These are phyloP conservation scores for Hirtodrosophila confusa DNA, from an alignment of 2,888 invertebrate species.

Conservation along the genomic window DNA sequence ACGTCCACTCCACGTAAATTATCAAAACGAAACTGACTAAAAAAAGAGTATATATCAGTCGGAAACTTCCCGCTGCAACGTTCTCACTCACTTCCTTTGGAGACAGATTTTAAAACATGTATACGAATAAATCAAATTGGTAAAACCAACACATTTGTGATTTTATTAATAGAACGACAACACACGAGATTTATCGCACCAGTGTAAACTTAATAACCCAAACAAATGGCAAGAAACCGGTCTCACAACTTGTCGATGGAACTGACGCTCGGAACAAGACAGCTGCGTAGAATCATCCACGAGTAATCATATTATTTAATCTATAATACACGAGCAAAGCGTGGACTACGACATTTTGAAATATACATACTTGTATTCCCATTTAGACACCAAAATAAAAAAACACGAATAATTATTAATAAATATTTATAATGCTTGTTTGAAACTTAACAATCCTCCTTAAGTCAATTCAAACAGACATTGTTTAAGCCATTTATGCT, in stretches of 20 bases:
- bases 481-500: no score
- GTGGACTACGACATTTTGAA: neutral
- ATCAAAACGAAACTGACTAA: no score
- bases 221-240: conserved; percentile 52
- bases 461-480: no score
- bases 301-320: conserved; percentile 18
- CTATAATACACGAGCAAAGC: conserved; percentile 5
- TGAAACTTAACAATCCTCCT: no score
- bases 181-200: conserved; percentile 35
- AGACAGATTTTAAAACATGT: conserved; percentile 7
- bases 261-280: conserved; percentile 7
- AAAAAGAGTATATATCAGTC: no score
- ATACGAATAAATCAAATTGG: conserved; percentile 31
- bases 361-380: no score
- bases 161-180: conserved; percentile 21
- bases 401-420: no score
- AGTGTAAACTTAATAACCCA: conserved; percentile 21
- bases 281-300: conserved; percentile 24
- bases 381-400: no score
- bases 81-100: no score
- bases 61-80: no score
- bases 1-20: no score
- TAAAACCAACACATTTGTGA: conserved; percentile 41
- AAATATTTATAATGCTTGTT: no score
- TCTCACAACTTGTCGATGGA: conserved; percentile 40